Evolutionary conservation across 2,797 vertebrate species (phyloP).

Genomic region (Tauraco hartlaubi): DNA sequence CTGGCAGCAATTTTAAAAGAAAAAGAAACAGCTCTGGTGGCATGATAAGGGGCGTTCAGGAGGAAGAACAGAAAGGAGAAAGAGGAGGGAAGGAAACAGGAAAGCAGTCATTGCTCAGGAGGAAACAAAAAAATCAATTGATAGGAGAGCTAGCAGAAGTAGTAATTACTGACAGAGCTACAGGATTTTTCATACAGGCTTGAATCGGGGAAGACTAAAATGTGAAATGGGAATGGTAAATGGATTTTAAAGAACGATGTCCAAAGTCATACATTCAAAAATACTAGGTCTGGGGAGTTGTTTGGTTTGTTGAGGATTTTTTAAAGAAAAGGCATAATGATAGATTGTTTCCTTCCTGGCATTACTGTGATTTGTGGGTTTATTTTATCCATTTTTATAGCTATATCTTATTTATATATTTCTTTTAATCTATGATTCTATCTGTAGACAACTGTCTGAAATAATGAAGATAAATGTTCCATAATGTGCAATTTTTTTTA

Average conservation of each 20-base stretch:
- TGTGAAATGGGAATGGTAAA: background rate
- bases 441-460: background rate
- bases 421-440: background rate
- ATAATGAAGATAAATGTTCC: background rate
- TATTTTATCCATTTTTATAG: background rate
- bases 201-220: background rate
- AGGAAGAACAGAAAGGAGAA: background rate
- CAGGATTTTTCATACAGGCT: background rate
- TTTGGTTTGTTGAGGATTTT: background rate
- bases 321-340: background rate
- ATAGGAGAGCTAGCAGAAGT: background rate
- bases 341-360: background rate
- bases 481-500: background rate
- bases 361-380: background rate
- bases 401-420: background rate
- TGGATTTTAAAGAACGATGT: background rate
- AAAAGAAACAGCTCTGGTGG: background rate
- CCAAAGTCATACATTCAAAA: background rate
- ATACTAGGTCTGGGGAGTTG: background rate
- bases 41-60: background rate
- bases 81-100: background rate
- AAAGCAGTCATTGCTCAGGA: background rate
- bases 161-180: background rate
- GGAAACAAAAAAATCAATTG: background rate
- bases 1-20: background rate